phyloP scores from a whole-genome alignment of 2,888 invertebrate species.

The Trypoxylon attenuatum region DNA sequence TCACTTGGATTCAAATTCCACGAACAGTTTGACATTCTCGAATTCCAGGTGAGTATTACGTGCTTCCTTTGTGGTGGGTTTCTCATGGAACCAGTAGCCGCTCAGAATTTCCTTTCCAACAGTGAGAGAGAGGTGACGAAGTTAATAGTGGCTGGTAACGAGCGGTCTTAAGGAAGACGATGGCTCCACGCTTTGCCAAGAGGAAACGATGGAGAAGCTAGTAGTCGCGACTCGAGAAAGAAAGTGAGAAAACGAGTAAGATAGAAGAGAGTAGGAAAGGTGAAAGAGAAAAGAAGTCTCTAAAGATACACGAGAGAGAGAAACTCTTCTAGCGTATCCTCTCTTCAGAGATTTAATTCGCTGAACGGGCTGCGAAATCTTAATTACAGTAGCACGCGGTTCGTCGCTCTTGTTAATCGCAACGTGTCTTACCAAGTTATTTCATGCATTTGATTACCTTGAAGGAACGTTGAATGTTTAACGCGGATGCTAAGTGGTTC shows the following conservation, averaged over 20 bases:
- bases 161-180: conserved; percentile 9
- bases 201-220: too few relatives aligned
- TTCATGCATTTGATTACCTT: conserved; percentile 5
- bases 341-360: conserved; percentile 32
- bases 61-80: too few relatives aligned
- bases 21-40: too few relatives aligned
- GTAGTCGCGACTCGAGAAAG: too few relatives aligned
- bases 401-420: not conserved
- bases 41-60: too few relatives aligned
- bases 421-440: conserved; percentile 13
- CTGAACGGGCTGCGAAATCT: conserved; percentile 14
- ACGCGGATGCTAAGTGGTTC: not conserved
- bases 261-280: conserved; percentile 4
- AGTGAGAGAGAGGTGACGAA: conserved; percentile 3
- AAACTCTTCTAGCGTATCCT: not conserved
- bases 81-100: conserved; percentile 8
- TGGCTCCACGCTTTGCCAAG: conserved; percentile 11
- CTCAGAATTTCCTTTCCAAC: conserved; percentile 11
- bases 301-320: conserved; percentile 18
- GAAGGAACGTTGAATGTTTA: not conserved
- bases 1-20: too few relatives aligned
- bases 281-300: conserved; percentile 12
- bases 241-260: conserved; percentile 8
- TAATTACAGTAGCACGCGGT: conserved; percentile 18
- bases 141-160: conserved; percentile 32